Conservation (phyloP, 2,888 invertebrate species). For the Drepanosiphum platanoidis region DNA sequence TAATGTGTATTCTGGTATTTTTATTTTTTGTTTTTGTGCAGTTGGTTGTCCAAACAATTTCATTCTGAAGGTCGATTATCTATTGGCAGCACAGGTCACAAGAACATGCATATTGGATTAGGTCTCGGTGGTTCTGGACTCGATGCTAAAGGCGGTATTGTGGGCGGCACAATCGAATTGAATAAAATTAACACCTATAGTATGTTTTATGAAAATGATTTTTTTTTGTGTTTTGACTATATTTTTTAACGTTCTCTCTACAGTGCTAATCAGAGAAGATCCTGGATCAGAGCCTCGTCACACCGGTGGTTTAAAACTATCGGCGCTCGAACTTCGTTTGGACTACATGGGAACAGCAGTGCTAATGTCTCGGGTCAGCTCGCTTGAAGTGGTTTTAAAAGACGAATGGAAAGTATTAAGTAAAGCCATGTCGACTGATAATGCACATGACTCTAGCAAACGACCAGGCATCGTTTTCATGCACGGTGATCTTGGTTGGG, state of each 20-base stretch:
- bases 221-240: constrained; percentile 32
- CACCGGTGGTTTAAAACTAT: constrained; percentile 79
- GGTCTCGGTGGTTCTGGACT: constrained; percentile 89
- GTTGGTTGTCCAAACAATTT: constrained; percentile 91
- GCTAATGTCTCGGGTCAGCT: constrained; percentile 88
- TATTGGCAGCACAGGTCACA: constrained; percentile 93
- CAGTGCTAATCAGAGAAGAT: constrained; percentile 89
- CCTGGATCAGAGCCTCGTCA: constrained; percentile 90
- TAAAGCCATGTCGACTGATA: constrained; percentile 50
- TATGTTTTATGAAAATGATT: constrained; percentile 66
- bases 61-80: constrained; percentile 90
- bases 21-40: constrained; percentile 54
- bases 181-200: constrained; percentile 87
- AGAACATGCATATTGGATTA: constrained; percentile 89
- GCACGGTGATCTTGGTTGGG: constrained; percentile 93
- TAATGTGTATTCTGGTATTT: no score
- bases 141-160: constrained; percentile 97
- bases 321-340: constrained; percentile 87
- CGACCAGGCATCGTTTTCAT: constrained; percentile 89
- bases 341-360: constrained; percentile 99
- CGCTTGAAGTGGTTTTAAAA: constrained; percentile 80
- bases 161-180: constrained; percentile 93
- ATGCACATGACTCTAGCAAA: constrained; percentile 58
- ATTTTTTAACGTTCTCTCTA: constrained; percentile 63
- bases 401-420: constrained; percentile 85